Evolutionary conservation across 1,140 invertebrate genomes (phyloP), one percentile per base, ranked within the genome.

Genomic region (Drosophila mauritiana): DNA sequence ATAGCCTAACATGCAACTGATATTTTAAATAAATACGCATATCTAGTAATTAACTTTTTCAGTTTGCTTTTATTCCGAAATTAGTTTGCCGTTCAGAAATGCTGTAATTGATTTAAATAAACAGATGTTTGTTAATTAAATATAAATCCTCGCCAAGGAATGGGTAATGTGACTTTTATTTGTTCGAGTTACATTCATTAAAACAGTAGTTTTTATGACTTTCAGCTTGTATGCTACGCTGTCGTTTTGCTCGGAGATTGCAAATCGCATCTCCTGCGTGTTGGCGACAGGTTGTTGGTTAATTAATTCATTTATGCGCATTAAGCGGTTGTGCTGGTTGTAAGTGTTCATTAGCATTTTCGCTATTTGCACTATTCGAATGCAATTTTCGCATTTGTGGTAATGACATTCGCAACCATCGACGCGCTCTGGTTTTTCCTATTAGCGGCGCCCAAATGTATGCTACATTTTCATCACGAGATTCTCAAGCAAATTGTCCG

Each of bases 341-440:
- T 79, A 82, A 83, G 79, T 64, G 76, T 77, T 83, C 84, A 77
- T 88, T 88, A 88, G 53, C 80, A 80, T 88, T 89, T 67, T 42
- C 51, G 53, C 67, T 59, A 89, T 88, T 89, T 83, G 84, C 76
- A 84, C 67, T 62, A 80, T 83, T 88, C 69, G 55, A 58, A 79
- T 68, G 72, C 54, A 83, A 88, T 83, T 88, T 79, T 67, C 56
- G 62, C 70, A 58, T 59, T 61, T 68, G 48, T 40, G 58, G 45
- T 49, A 56, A 54, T 70, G 39, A 75, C 62, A 77, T 55, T 58
- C 43, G 49, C 72, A 58, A 42, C 64, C 64, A 70, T 68, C 42
- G 54, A 39, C 25, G 40, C 56, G 52, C 51, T 46, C 64, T 64
- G 64, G 48, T 67, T 57, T 70, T 48, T 40, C 42, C 64, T 70